phyloP scores from a whole-genome alignment of 2,888 invertebrate species.

The Protophormia terraenovae region DNA sequence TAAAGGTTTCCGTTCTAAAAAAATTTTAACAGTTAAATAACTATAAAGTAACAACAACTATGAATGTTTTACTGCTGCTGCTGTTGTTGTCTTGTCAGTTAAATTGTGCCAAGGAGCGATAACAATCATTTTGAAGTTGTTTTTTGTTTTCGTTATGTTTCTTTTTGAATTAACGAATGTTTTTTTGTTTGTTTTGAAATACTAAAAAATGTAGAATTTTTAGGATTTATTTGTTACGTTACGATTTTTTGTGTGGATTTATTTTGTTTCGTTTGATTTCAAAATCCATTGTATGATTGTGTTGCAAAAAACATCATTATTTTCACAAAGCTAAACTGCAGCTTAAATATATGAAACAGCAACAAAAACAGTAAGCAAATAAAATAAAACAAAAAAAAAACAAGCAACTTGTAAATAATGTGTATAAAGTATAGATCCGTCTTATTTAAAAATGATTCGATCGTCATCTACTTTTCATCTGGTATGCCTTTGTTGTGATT shows the following conservation, averaged over 20 bases:
- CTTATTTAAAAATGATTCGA: conserved; percentile 54
- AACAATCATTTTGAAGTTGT: conserved; percentile 62
- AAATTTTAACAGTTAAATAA: conserved; percentile 33
- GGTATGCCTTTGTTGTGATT: conserved; percentile 61
- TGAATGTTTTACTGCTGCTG: conserved; percentile 43
- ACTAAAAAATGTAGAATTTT: conserved; percentile 49
- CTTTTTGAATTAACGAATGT: conserved; percentile 51
- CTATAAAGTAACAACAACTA: conserved; percentile 16
- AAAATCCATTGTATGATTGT: conserved; percentile 61
- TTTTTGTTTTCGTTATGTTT: conserved; percentile 45
- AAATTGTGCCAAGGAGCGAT: conserved; percentile 64
- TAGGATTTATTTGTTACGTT: conserved; percentile 61
- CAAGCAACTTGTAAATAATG: background rate
- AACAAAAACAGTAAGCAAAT: background rate
- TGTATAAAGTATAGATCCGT: conserved; percentile 51
- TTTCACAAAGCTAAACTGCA: conserved; percentile 22
- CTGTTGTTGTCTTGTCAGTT: conserved; percentile 58
- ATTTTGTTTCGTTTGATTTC: conserved; percentile 50
- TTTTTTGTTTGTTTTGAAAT: conserved; percentile 26
- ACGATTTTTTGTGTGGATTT: conserved; percentile 13
- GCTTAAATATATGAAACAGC: background rate
- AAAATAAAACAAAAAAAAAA: background rate
- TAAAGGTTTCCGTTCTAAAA: conserved; percentile 44
- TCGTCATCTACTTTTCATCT: conserved; percentile 59
- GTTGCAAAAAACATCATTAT: conserved; percentile 60